phyloP scores from a whole-genome alignment of 2,888 invertebrate genomes.

The Omphaloscelis lunosa region DNA sequence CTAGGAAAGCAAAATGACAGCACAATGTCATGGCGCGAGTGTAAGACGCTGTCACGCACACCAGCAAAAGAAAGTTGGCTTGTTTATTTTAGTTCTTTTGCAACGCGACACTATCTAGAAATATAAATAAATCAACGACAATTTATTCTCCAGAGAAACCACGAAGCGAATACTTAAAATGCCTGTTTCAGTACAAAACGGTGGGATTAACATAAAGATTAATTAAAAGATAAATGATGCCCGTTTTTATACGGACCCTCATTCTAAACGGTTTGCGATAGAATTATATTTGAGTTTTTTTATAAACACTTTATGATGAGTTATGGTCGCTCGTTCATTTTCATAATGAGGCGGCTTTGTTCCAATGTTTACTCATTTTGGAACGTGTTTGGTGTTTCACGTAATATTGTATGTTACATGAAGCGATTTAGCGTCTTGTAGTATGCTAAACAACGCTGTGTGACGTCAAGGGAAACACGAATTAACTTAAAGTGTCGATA shows the following conservation, averaged over 20 bases:
- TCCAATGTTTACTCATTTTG: constrained; percentile 7
- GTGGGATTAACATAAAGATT: constrained; percentile 53
- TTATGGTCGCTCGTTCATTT: constrained; percentile 42
- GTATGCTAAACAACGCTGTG: neutral
- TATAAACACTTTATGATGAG: constrained; percentile 45
- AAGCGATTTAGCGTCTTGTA: neutral
- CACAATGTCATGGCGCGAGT: too few relatives aligned
- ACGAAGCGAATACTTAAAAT: constrained; percentile 24
- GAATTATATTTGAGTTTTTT: constrained; percentile 41
- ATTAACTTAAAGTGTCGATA: neutral
- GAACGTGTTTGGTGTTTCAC: neutral
- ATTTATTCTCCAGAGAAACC: constrained; percentile 29
- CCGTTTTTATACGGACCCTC: constrained; percentile 27
- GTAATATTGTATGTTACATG: neutral
- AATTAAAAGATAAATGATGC: constrained; percentile 62
- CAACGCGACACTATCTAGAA: too few relatives aligned
- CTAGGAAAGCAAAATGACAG: too few relatives aligned
- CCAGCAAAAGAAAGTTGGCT: too few relatives aligned
- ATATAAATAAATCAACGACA: too few relatives aligned
- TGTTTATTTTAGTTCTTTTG: too few relatives aligned
- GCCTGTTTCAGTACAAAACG: constrained; percentile 34
- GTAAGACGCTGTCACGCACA: too few relatives aligned
- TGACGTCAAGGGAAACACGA: neutral
- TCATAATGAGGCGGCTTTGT: constrained; percentile 29
- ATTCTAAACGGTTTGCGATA: constrained; percentile 45